phyloP scores from a whole-genome alignment of 2,797 vertebrate genomes.

The Hoplostethus atlanticus region DNA sequence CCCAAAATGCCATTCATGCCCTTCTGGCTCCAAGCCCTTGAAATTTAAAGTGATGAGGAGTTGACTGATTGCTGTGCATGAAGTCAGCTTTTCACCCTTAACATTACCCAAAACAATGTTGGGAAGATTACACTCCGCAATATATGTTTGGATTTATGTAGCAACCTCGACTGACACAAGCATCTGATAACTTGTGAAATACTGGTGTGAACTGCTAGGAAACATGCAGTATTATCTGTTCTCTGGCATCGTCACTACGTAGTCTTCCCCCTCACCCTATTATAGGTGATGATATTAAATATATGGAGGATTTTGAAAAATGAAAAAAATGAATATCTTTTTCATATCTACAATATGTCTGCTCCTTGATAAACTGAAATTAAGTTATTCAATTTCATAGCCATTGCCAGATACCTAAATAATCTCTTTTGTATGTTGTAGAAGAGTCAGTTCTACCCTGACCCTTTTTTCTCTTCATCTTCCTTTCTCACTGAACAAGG shows the following conservation, averaged over 20 bases:
- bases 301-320: conserved; percentile 52
- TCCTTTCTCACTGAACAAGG: conserved; percentile 76
- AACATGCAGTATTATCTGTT: conserved; percentile 35
- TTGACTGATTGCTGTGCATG: too few species aligned
- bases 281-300: conserved; percentile 64
- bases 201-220: conserved; percentile 22
- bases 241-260: conserved; percentile 45
- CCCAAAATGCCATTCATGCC: too few species aligned
- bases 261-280: conserved; percentile 39
- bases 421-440: conserved; percentile 73
- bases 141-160: not conserved
- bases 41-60: too few species aligned
- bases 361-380: conserved; percentile 78
- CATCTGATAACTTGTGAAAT: conserved; percentile 24
- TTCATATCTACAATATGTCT: conserved; percentile 71
- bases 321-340: conserved; percentile 75
- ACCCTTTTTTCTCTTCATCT: conserved; percentile 69
- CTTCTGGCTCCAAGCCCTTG: too few species aligned
- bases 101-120: conserved; percentile 22
- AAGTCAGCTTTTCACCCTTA: conserved; percentile 27
- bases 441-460: conserved; percentile 68
- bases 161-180: not conserved
- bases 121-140: not conserved
- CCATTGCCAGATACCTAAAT: conserved; percentile 77
- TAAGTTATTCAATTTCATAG: conserved; percentile 86